Conservation (phyloP, 2,797 vertebrate species). For the Pseudochromis fuscus region DNA sequence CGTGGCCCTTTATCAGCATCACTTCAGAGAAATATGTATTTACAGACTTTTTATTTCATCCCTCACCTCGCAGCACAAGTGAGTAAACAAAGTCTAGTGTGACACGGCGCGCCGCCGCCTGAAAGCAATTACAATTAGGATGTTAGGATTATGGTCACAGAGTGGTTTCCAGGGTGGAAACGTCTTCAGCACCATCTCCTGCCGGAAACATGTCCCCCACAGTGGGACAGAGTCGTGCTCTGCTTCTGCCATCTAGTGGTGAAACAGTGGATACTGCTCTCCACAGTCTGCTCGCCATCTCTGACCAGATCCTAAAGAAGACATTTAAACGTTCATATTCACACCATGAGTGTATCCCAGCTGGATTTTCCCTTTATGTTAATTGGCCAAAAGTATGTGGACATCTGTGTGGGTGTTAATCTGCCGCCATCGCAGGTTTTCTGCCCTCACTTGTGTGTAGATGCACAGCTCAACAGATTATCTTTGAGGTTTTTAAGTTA, state of each 20-base stretch:
- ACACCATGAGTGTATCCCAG: too few species aligned
- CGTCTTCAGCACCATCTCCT: conserved; percentile 20
- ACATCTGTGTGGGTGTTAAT: too few species aligned
- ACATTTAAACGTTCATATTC: not conserved
- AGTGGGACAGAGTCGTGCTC: conserved; percentile 13
- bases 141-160: conserved; percentile 54
- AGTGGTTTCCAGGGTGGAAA: conserved; percentile 41
- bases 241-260: conserved; percentile 78
- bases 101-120: conserved; percentile 16
- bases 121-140: conserved; percentile 35
- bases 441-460: too few species aligned
- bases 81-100: conserved; percentile 50
- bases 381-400: not conserved
- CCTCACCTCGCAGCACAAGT: conserved; percentile 27
- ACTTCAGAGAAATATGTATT: conserved; percentile 60
- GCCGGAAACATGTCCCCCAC: not conserved
- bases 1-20: conserved; percentile 26
- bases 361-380: not conserved
- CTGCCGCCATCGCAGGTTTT: too few species aligned
- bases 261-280: not conserved
- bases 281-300: not conserved
- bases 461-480: too few species aligned
- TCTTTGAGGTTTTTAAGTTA: too few species aligned
- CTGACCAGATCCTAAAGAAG: not conserved
- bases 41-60: conserved; percentile 64